Conservation (phyloP, 2,113 vertebrate species). For the Monarcha castaneiventris region DNA sequence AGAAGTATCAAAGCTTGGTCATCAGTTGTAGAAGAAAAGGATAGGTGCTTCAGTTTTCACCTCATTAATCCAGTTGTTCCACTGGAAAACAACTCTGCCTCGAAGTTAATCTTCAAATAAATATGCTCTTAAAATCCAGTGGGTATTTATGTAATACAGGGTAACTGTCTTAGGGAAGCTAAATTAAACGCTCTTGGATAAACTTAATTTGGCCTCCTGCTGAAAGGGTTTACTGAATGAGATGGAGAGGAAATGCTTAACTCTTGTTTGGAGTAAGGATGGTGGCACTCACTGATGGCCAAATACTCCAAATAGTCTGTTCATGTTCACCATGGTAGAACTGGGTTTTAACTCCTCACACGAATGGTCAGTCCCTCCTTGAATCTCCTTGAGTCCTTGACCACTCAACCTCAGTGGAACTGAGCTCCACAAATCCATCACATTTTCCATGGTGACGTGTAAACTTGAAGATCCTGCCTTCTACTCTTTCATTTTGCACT, state of each 20-base stretch:
- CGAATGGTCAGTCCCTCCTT: background rate
- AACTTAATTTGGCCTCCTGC: constrained; percentile 27
- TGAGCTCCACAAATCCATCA: background rate
- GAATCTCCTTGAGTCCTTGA: background rate
- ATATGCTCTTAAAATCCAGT: constrained; percentile 31
- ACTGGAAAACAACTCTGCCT: constrained; percentile 16
- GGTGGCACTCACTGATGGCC: background rate
- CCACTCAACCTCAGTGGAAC: background rate
- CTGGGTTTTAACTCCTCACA: background rate
- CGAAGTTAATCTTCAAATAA: constrained; percentile 56
- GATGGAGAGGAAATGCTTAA: background rate
- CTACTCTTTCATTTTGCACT: background rate
- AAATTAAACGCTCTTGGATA: constrained; percentile 40
- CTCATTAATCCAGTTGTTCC: constrained; percentile 5
- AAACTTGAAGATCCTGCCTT: background rate
- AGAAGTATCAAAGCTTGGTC: background rate
- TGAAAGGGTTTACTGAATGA: background rate
- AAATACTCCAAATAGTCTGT: background rate
- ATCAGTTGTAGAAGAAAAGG: background rate
- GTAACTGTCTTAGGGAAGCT: constrained; percentile 29
- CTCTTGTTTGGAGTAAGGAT: background rate
- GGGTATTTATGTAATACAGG: constrained; percentile 14
- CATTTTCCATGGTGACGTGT: background rate
- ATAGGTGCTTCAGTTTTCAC: constrained; percentile 13
- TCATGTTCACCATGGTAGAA: background rate